Base-by-base conservation (phyloP, 2,113 vertebrate species). In the Sterna hirundo region DNA sequence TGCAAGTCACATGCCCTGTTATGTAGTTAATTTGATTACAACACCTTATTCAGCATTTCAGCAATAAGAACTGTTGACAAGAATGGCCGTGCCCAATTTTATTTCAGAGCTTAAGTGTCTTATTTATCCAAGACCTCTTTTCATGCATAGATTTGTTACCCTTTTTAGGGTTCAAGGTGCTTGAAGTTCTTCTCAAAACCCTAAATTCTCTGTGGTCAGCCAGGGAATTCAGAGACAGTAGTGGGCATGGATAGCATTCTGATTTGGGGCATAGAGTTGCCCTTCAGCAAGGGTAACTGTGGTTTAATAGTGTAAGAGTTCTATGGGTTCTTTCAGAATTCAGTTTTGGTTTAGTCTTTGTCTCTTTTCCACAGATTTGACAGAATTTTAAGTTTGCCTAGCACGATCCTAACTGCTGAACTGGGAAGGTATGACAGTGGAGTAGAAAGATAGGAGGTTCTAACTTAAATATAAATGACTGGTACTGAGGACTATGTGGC, bases 1-100 rank as follows among this genome's bases (percentile, higher is more conserved):
- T 9, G 80, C 65, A 96, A 91, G 71, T 89, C 51, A 29, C 54
- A 18, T 87, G 65, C 47, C 25, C 72, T 86, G 32, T 81, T 92
- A 42, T n/a, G 4, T 49, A 79, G 61, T 83, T 90, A 79, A 78
- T 84, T 84, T 71, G 38, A 38, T 96, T 96, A 74, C 76, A 95
- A 14, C 72, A 95, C 61, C 18, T 75, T 78, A 57, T 46, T 72
- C 47, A 62, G 36, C 91, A 60, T 84, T 95, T 93, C 20, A 71
- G 86, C 77, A 96, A 23, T n/a, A 76, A 85, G 16, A 92, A 44
- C 69, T 96, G 79, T 88, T 94, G 93, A 93, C 69, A 86, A 72
- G 72, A 86, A 82, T 62, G 69, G 18, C 92, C 57, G 21, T 93
- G 88, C 92, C 94, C 49, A 44, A 21, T 82, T 96, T 91, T 85